phyloP scores from a whole-genome alignment of 2,113 vertebrate species.

The Cebus imitator region DNA sequence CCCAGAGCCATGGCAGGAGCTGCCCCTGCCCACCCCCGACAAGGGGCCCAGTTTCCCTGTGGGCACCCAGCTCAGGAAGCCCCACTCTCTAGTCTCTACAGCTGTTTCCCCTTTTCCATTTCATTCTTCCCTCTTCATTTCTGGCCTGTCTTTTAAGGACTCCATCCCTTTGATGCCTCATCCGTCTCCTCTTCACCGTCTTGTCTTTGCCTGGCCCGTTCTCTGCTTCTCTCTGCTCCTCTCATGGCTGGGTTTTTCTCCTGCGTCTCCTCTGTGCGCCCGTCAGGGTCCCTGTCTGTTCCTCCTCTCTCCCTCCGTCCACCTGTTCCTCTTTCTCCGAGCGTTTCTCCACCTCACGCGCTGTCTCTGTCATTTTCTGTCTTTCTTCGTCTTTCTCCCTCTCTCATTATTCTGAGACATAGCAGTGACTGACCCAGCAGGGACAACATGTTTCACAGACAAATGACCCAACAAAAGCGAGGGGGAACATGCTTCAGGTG shows the following conservation, averaged over 20 bases:
- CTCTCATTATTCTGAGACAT: constrained; percentile 46
- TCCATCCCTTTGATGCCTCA: background rate
- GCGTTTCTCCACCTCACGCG: background rate
- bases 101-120: background rate
- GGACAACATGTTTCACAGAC: background rate
- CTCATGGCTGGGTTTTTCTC: accelerated
- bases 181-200: background rate
- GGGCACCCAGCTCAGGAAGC: accelerated
- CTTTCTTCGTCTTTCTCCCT: constrained; percentile 14
- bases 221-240: background rate
- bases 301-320: background rate
- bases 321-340: background rate
- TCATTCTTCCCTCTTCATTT: background rate
- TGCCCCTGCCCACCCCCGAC: background rate
- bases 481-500: background rate
- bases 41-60: no score
- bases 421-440: constrained; percentile 9
- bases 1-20: background rate
- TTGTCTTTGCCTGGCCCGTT: background rate
- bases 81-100: background rate
- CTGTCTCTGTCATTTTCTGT: background rate
- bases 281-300: background rate
- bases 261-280: background rate
- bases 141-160: background rate
- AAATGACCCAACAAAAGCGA: background rate